Evolutionary conservation across 2,113 vertebrate species (phyloP).

Genomic region (Corythaeola cristata): DNA sequence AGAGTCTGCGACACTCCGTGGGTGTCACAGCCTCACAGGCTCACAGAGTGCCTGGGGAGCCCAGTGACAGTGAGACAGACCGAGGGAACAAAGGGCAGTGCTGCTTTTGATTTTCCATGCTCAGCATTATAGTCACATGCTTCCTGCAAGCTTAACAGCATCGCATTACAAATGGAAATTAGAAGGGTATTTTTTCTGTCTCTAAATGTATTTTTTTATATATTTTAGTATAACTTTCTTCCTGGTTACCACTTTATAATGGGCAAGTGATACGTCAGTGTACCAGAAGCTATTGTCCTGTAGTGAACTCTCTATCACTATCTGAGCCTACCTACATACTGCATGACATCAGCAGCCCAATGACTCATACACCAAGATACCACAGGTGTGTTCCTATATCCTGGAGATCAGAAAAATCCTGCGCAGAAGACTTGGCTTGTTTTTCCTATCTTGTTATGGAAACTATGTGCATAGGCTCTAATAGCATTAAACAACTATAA

Average conservation of each 20-base stretch:
- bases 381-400: conserved; percentile 53
- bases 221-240: neutral
- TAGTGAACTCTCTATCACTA: conserved; percentile 36
- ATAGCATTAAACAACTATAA: neutral
- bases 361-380: conserved; percentile 66
- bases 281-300: conserved; percentile 6
- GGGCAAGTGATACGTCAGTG: neutral
- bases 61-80: neutral
- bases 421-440: conserved; percentile 10
- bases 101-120: neutral
- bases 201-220: neutral
- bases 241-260: neutral
- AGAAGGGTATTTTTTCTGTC: neutral
- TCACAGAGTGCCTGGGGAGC: neutral
- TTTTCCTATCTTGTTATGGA: conserved; percentile 30
- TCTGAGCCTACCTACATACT: neutral
- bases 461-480: conserved; percentile 5
- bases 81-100: neutral
- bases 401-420: conserved; percentile 48
- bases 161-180: neutral
- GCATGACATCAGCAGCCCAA: conserved; percentile 24
- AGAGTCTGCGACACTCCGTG: rapidly evolving
- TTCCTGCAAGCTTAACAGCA: neutral
- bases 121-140: neutral
- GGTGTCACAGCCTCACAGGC: neutral